Percentiles rank a stretch among this genome's conserved stretches.
Conservation (phyloP, 2,888 invertebrate genomes). For the Meta bourneti region DNA sequence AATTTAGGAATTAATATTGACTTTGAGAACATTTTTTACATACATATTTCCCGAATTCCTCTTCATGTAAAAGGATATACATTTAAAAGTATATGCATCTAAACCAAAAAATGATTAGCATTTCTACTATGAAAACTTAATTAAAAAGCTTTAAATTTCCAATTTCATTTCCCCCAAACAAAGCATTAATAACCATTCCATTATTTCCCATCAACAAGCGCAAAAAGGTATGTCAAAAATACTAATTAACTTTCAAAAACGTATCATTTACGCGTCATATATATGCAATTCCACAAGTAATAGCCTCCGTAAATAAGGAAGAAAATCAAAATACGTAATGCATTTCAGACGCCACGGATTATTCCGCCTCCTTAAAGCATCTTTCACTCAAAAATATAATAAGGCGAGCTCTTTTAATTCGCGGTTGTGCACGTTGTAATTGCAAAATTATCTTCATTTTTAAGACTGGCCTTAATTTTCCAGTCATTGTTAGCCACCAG, state of each 20-base stretch:
- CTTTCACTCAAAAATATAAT: neutral
- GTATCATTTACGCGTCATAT: neutral
- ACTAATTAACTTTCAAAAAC: neutral
- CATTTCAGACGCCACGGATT: neutral
- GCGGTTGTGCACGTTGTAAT: constrained; percentile 49
- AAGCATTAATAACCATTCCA: neutral
- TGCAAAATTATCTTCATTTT: constrained; percentile 64
- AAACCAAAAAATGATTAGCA: neutral
- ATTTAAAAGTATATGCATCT: no score
- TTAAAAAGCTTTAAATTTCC: neutral
- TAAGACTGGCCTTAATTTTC: constrained; percentile 44
- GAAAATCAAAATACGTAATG: neutral
- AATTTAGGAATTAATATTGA: no score
- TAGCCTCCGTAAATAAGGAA: neutral
- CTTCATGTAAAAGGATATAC: no score
- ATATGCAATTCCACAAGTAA: neutral
- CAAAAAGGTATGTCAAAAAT: neutral
- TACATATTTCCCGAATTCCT: no score
- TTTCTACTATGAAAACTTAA: neutral
- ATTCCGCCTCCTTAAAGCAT: neutral
- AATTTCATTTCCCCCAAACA: neutral
- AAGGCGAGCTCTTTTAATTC: constrained; percentile 15
- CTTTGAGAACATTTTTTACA: no score
- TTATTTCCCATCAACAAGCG: neutral
- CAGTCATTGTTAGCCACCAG: constrained; percentile 36